phyloP scores from a whole-genome alignment of 2,888 invertebrate species.

The Clistopyga incitator region DNA sequence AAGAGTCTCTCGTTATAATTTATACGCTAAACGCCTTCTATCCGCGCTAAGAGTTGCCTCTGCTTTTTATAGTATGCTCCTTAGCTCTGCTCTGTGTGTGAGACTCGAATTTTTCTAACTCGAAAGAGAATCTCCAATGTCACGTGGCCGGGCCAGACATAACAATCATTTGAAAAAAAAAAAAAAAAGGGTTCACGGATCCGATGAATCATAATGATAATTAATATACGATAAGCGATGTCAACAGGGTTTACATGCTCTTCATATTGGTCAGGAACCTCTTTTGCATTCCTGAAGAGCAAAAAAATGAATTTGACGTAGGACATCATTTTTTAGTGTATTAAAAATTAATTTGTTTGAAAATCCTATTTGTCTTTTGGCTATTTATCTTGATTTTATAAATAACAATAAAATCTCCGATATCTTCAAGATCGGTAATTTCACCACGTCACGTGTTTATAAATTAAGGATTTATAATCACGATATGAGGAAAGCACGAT shows the following conservation, averaged over 20 bases:
- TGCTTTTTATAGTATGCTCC: constrained; percentile 57
- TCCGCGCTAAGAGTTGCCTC: constrained; percentile 68
- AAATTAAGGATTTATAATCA: neutral
- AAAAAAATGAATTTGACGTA: neutral
- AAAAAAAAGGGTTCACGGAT: constrained; percentile 35
- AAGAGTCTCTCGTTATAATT: constrained; percentile 79
- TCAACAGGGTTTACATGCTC: neutral
- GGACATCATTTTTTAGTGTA: neutral
- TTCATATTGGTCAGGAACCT: neutral
- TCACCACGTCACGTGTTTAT: too few species aligned
- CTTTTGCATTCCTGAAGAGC: neutral
- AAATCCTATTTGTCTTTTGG: too few species aligned
- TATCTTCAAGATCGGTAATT: too few species aligned
- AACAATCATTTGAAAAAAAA: constrained; percentile 57
- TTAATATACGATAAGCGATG: constrained; percentile 41
- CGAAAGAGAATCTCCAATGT: constrained; percentile 34
- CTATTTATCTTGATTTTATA: too few species aligned
- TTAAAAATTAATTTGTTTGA: too few species aligned
- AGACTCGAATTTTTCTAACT: constrained; percentile 50
- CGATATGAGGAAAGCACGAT: neutral
- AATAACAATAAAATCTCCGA: too few species aligned
- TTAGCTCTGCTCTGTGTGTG: constrained; percentile 12
- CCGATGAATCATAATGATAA: constrained; percentile 45
- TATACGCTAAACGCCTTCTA: constrained; percentile 79
- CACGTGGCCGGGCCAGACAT: constrained; percentile 62